These are phyloP conservation scores for Chloroclysta siterata DNA, from an alignment of 2,888 invertebrate genomes.

Conservation along the genomic window DNA sequence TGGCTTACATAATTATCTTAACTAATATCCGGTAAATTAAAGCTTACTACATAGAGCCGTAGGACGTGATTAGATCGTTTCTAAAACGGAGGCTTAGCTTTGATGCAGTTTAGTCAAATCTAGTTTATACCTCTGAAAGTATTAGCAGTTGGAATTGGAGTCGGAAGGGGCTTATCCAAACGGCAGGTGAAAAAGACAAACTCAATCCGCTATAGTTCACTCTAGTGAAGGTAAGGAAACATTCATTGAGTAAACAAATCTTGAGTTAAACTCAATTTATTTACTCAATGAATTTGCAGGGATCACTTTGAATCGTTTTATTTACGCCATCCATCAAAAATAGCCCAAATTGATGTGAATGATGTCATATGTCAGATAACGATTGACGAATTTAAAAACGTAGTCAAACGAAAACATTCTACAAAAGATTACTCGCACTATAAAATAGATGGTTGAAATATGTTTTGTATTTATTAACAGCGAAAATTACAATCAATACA, in stretches of 20 bases:
- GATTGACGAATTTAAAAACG: not conserved
- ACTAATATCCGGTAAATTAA: conserved; percentile 54
- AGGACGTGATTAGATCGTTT: conserved; percentile 35
- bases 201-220: not conserved
- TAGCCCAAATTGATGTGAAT: too few species aligned
- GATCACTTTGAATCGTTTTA: too few species aligned
- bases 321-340: too few species aligned
- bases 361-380: too few species aligned
- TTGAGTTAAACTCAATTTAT: too few species aligned
- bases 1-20: conserved; percentile 35
- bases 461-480: too few species aligned
- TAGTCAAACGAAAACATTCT: too few species aligned
- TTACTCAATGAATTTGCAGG: too few species aligned
- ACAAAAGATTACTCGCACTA: too few species aligned
- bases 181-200: not conserved
- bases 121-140: conserved; percentile 4
- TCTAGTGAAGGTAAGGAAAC: not conserved
- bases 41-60: conserved; percentile 39
- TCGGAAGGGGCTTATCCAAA: not conserved
- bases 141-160: not conserved
- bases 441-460: too few species aligned
- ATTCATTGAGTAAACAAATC: too few species aligned
- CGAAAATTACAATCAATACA: too few species aligned
- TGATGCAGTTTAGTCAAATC: conserved; percentile 14
- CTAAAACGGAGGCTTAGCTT: conserved; percentile 37